Percentiles rank a stretch among this genome's conserved stretches.
Evolutionary conservation across 2,113 vertebrate genomes (phyloP).

Genomic region (Stomatorhinus ivindoensis): DNA sequence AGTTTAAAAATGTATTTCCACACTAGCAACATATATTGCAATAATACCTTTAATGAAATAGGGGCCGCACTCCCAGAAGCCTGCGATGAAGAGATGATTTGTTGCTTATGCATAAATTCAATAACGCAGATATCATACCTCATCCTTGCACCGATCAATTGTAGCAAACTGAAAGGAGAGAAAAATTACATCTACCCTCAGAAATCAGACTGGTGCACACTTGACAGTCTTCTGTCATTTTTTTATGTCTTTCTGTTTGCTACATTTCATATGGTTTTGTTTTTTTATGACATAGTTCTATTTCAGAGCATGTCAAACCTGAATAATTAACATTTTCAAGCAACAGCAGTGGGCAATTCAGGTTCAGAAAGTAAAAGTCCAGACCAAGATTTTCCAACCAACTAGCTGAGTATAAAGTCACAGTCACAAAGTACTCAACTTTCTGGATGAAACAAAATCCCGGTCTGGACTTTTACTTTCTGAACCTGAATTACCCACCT

Average conservation of each 20-base stretch:
- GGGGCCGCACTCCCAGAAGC: background rate
- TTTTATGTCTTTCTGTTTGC: background rate
- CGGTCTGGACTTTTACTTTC: background rate
- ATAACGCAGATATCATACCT: background rate
- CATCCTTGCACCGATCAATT: background rate
- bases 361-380: background rate
- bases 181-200: background rate
- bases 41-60: background rate
- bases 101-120: background rate
- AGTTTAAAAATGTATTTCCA: background rate
- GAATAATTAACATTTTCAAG: background rate
- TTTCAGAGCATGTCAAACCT: background rate
- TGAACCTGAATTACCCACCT: background rate
- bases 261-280: background rate
- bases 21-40: background rate
- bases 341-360: background rate
- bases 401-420: background rate
- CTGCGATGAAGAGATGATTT: background rate
- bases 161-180: background rate
- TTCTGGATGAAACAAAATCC: background rate
- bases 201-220: background rate
- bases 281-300: background rate
- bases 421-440: background rate
- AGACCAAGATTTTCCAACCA: background rate
- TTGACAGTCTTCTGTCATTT: background rate